Evolutionary conservation across 2,113 vertebrate genomes (phyloP).

Genomic region (Nipponia nippon): DNA sequence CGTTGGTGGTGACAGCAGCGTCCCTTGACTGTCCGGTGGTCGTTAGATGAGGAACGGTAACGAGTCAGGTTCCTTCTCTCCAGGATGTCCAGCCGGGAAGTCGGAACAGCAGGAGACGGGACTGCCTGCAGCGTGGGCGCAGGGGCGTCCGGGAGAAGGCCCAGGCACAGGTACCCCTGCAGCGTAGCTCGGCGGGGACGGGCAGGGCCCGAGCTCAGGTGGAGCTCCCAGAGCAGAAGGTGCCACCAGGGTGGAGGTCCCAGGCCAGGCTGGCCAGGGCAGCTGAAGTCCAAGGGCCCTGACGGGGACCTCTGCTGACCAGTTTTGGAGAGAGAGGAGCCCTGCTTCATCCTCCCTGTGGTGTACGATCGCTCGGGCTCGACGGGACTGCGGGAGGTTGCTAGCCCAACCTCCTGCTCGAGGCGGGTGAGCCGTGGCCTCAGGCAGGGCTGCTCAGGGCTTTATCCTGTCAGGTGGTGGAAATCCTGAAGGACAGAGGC

Average conservation of each 20-base stretch:
- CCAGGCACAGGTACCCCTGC: not conserved
- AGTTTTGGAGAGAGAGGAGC: accelerated
- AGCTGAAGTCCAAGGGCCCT: not conserved
- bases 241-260: not conserved
- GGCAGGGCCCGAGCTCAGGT: not conserved
- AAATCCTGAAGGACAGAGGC: not conserved
- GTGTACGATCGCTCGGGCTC: accelerated
- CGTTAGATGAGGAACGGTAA: accelerated
- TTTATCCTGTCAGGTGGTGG: not conserved
- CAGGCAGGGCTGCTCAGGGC: not conserved
- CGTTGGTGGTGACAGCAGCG: not conserved
- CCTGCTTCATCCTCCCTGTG: not conserved
- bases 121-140: accelerated
- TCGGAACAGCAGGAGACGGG: not conserved
- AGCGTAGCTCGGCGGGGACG: accelerated
- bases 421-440: not conserved
- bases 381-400: not conserved
- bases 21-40: accelerated
- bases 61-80: not conserved
- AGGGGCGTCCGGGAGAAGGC: not conserved
- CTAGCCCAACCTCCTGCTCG: not conserved
- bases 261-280: not conserved
- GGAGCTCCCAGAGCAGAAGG: not conserved
- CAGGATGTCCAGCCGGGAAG: not conserved
- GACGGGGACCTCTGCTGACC: accelerated